These are phyloP conservation scores for Hypomesus transpacificus DNA, from an alignment of 2,113 vertebrate genomes.

Conservation along the genomic window DNA sequence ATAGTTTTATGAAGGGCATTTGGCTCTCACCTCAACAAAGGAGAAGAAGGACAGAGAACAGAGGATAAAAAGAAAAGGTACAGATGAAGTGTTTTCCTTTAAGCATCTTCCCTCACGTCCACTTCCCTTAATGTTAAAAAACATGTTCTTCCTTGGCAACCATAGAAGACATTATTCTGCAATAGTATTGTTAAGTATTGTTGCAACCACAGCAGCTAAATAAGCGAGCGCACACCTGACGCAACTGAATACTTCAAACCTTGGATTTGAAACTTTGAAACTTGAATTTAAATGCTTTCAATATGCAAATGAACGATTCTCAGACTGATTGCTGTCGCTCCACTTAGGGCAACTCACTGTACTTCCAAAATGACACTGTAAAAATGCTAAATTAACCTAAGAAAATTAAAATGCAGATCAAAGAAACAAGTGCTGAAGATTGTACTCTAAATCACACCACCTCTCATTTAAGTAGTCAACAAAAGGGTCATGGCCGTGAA, in stretches of 20 bases:
- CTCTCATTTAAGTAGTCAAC: too few species aligned
- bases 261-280: slow-evolving; percentile 1
- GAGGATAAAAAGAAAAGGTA: neutral
- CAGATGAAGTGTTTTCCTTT: neutral
- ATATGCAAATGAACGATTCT: neutral
- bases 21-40: neutral
- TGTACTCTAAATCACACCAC: too few species aligned
- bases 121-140: too few species aligned
- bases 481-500: too few species aligned
- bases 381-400: too few species aligned
- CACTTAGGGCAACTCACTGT: neutral
- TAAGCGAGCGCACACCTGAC: neutral
- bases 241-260: neutral
- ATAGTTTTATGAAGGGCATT: neutral
- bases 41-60: neutral
- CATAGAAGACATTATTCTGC: neutral
- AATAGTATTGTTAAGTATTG: neutral
- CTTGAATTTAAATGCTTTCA: neutral
- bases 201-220: neutral
- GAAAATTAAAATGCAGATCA: neutral
- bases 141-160: neutral
- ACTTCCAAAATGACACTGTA: neutral
- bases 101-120: too few species aligned
- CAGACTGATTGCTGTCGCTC: neutral
- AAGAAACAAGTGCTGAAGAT: neutral